Base-by-base conservation (phyloP, 2,797 vertebrate species). In the Pogoniulus pusillus region DNA sequence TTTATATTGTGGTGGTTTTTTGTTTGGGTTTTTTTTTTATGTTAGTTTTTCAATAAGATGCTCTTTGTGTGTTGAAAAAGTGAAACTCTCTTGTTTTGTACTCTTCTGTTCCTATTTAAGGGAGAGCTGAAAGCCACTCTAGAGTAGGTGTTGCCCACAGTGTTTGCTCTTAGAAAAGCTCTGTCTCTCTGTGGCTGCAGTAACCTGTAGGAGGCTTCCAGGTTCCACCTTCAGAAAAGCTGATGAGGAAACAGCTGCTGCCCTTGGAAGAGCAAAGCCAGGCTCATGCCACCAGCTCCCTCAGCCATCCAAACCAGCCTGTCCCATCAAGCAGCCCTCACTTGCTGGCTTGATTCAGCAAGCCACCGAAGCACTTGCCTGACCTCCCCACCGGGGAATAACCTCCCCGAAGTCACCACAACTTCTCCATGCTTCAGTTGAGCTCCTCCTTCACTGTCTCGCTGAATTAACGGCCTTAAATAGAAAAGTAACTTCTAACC, bases 1-100 rank as follows among this genome's bases (percentile, higher is more conserved):
- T 98, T 98, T 98, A 72, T 97, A 96, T 98, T 98, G 97, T 98
- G 97, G 98, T 98, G 96, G 97, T 96, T 97, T 84, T 94, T 93
- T 93, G 11, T 14, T 39, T 39, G 39, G 39, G 39, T 15, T 39
- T 23, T 19, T 43, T 20, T 23, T 97, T 39, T 39, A 87, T 95
- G 96, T 95, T 89, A 93, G 88, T 84, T 86, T 95, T 91, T 96
- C 96, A 98, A 97, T 91, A 94, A 96, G 95, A 96, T 83, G 81
- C 79, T 93, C 87, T 85, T 70, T 68, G 85, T 88, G 96, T 91
- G 85, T 93, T 88, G 86, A 87, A 90, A 85, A 87, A 94, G 94
- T 80, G 37, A 90, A 92, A 69, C 81, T 77, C 29, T 49, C 47
- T 49, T 87, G 69, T 87, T 94, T 92, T 91, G 62, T 95, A 93